phyloP scores from a whole-genome alignment of 2,113 vertebrate genomes.

The Sander lucioperca region DNA sequence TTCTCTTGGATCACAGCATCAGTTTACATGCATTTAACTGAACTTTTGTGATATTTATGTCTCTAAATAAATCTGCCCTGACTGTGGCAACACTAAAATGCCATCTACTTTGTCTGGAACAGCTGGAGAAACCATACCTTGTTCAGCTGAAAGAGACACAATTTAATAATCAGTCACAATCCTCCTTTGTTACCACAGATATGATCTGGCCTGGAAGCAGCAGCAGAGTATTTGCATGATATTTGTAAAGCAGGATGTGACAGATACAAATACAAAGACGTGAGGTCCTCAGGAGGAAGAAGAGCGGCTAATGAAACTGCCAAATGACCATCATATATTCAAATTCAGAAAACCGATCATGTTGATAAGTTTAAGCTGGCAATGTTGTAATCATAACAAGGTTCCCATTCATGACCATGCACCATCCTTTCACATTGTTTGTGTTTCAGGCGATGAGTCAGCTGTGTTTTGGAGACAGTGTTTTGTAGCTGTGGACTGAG shows the following conservation, averaged over 20 bases:
- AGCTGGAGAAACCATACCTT: neutral
- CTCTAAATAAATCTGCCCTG: neutral
- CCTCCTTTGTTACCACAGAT: neutral
- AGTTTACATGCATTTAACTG: neutral
- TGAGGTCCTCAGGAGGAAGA: neutral
- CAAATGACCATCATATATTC: neutral
- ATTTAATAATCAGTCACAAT: neutral
- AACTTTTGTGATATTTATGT: neutral
- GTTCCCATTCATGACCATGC: neutral
- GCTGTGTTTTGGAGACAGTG: neutral
- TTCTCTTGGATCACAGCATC: neutral
- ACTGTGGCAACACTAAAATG: neutral
- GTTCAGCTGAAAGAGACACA: neutral
- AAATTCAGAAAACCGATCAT: neutral
- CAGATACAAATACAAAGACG: neutral
- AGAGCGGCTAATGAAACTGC: neutral
- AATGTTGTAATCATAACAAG: neutral
- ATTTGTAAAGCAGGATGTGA: slow-evolving; percentile 49
- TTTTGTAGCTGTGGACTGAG: neutral
- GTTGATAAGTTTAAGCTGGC: neutral
- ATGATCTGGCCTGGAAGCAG: neutral
- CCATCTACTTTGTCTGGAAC: neutral
- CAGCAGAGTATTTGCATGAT: slow-evolving; percentile 56
- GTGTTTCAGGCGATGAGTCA: neutral
- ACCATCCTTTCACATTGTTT: neutral